Base-by-base conservation (phyloP, 1,140 invertebrate genomes). In the Drosophila subpulchrella region DNA sequence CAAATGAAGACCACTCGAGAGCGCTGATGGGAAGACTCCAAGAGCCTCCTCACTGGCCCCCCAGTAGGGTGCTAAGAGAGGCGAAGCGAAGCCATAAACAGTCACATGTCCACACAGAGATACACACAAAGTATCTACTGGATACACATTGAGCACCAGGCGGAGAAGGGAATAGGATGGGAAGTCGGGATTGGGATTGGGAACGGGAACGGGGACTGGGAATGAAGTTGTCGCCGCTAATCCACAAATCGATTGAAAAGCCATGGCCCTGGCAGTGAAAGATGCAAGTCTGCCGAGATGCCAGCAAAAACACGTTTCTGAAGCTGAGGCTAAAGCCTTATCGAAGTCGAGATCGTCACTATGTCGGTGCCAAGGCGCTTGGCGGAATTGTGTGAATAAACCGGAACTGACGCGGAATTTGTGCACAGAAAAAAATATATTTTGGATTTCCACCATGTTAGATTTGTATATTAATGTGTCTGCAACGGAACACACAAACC, bases 1-100 rank as follows among this genome's bases (percentile, higher is more conserved):
- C 83, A 82, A 85, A 85, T 86, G 82, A 86, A 86, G 78, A 85
- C 78, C 83, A 88, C 82, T 86, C 66, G 57, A 81, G 59, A 67
- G 54, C 54, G 60, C 34, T 55, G 68, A 59, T 58, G 78, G 74
- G 42, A 66, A 71, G 68, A 70, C 30, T 73, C 56, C 41, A 38
- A 73, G 70, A 34, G 70, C 56, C 70, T 38, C 47, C 66, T 32
- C 38, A 32, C 17, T 12, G 46, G 34, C 34, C 63, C 65, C 67
- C 51, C 46, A 50, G 65, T 34, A 70, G 67, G 67, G 42, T 48
- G 50, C 66, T 48, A 71, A 57, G 41, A 57, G 53, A 12, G 54
- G 66, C 68, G 42, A 55, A 15, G 24, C 48, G 48, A 75, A 75
- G 72, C 73, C 54, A 75, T 56, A 75, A 66, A 66, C 53, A 75